phyloP scores from a whole-genome alignment of 1,140 invertebrate genomes.

The Heliothis subflexa region DNA sequence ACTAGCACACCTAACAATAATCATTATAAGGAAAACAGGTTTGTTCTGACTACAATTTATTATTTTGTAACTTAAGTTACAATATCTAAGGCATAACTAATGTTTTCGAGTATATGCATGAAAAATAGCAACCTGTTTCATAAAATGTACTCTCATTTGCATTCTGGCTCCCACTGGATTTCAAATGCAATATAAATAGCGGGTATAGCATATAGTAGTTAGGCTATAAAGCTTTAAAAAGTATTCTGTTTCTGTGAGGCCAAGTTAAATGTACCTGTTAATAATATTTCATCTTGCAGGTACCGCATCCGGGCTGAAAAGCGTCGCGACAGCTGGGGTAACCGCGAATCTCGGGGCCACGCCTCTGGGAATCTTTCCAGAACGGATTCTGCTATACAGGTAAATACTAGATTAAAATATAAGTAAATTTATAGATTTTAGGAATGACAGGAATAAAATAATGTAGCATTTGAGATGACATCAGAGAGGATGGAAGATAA shows the following conservation, averaged over 20 bases:
- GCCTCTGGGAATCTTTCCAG: conserved; percentile 70
- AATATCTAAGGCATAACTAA: background rate
- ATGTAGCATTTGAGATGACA: too few relatives aligned
- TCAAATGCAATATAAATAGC: too few relatives aligned
- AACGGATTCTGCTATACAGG: conserved; percentile 83
- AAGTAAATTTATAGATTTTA: too few relatives aligned
- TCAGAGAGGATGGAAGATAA: too few relatives aligned
- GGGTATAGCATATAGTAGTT: too few relatives aligned
- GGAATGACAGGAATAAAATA: too few relatives aligned
- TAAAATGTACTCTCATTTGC: too few relatives aligned
- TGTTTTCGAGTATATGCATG: too few relatives aligned
- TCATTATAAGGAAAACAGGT: conserved; percentile 85
- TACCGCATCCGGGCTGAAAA: conserved; percentile 86
- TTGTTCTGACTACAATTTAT: background rate
- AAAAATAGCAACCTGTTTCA: too few relatives aligned
- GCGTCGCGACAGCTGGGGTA: conserved; percentile 85
- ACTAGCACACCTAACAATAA: conserved; percentile 79
- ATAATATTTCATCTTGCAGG: conserved; percentile 54
- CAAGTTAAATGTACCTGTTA: background rate
- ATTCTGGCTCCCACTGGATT: too few relatives aligned
- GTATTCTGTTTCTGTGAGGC: too few relatives aligned
- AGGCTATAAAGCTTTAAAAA: too few relatives aligned
- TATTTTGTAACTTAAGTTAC: background rate
- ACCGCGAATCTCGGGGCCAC: conserved; percentile 69
- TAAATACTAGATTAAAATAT: conserved; percentile 53